phyloP scores from a whole-genome alignment of 2,888 invertebrate genomes.

The Melinopterus prodromus region DNA sequence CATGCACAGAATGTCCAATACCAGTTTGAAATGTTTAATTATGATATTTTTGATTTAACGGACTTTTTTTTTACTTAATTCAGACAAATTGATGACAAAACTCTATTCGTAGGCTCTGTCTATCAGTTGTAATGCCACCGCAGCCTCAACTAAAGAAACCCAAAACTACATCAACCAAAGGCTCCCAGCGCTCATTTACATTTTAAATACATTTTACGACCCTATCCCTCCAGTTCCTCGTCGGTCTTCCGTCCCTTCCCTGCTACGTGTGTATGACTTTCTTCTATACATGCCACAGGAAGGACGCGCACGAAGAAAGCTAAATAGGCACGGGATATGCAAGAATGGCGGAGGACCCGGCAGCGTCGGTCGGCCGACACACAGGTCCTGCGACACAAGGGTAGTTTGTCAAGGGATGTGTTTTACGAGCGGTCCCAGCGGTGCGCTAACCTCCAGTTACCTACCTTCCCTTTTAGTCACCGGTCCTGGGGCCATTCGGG shows the following conservation, averaged over 20 bases:
- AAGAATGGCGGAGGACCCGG: slow-evolving; percentile 29
- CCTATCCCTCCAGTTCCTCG: not conserved
- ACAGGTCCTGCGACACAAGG: slow-evolving; percentile 26
- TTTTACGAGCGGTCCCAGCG: slow-evolving; percentile 61
- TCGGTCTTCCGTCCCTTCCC: slow-evolving; percentile 17
- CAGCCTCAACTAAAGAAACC: not conserved
- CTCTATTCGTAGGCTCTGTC: no score
- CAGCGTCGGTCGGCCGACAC: slow-evolving; percentile 23
- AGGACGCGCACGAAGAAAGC: slow-evolving; percentile 15
- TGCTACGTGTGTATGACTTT: not conserved
- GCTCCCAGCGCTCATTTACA: not conserved
- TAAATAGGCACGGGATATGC: slow-evolving; percentile 36
- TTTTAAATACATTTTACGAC: not conserved
- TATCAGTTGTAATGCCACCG: no score
- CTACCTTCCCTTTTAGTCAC: slow-evolving; percentile 60
- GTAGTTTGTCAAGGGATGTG: slow-evolving; percentile 59
- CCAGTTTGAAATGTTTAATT: no score
- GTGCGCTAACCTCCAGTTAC: slow-evolving; percentile 61
- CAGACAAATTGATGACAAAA: no score
- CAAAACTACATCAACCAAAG: not conserved
- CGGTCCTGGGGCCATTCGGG: slow-evolving; percentile 35
- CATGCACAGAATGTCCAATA: no score
- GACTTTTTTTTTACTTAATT: no score
- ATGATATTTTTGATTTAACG: no score
- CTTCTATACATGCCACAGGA: not conserved